These are phyloP conservation scores for Lordiphosa clarofinis DNA, from an alignment of 1,140 invertebrate genomes.

Conservation along the genomic window DNA sequence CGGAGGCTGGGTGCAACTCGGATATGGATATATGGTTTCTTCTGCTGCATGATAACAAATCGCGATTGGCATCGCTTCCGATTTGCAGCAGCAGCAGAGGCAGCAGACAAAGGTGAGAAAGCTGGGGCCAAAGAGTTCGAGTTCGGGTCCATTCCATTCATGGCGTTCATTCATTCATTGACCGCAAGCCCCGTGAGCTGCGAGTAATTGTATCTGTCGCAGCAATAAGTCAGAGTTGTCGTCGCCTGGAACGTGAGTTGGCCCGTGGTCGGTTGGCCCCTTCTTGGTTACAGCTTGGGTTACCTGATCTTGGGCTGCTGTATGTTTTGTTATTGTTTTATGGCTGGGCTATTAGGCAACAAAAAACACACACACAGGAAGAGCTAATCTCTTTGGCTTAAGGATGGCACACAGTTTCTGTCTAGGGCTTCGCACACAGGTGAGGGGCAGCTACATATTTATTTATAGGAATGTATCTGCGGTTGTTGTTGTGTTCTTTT, in stretches of 20 bases:
- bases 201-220: conserved; percentile 72
- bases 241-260: conserved; percentile 8
- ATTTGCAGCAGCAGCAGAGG: conserved; percentile 39
- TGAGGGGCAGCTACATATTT: conserved; percentile 16
- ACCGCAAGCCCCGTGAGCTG: conserved; percentile 45
- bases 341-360: conserved; percentile 65
- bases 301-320: conserved; percentile 34
- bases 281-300: conserved; percentile 37
- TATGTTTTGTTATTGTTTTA: conserved; percentile 57
- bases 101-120: conserved; percentile 70
- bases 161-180: conserved; percentile 58
- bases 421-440: conserved; percentile 7
- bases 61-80: conserved; percentile 71
- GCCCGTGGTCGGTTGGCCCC: background rate
- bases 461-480: conserved; percentile 31
- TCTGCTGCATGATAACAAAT: conserved; percentile 59
- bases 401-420: conserved; percentile 14
- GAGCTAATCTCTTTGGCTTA: conserved; percentile 41
- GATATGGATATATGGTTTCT: conserved; percentile 63
- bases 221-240: conserved; percentile 73
- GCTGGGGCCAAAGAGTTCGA: conserved; percentile 17
- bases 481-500: conserved; percentile 7
- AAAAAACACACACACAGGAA: conserved; percentile 11
- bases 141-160: conserved; percentile 16
- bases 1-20: conserved; percentile 32